Conservation (phyloP, 2,888 invertebrate genomes). For the Loripinus fragilis region DNA sequence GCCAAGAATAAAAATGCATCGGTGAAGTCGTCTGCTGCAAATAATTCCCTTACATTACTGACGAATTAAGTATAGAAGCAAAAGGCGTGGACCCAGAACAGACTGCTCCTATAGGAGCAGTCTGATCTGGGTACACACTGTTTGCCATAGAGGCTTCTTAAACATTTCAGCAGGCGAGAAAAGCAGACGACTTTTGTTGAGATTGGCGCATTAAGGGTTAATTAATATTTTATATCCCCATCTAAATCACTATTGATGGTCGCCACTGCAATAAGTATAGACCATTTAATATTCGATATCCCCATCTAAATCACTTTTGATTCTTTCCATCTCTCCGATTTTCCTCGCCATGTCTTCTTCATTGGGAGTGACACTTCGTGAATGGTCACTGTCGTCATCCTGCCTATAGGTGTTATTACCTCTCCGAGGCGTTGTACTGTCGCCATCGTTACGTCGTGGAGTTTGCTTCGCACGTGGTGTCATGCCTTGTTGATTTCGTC, state of each 20-base stretch:
- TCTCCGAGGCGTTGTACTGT: slow-evolving; percentile 14
- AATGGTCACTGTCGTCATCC: slow-evolving; percentile 22
- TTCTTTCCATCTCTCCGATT: slow-evolving; percentile 39
- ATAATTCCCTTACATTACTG: too few relatives aligned
- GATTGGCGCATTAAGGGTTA: too few relatives aligned
- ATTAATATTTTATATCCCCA: slow-evolving; percentile 43
- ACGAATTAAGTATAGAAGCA: too few relatives aligned
- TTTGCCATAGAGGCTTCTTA: too few relatives aligned
- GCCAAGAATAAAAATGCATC: too few relatives aligned
- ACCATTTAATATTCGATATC: slow-evolving; percentile 43
- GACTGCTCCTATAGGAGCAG: too few relatives aligned
- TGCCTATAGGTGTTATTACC: neutral
- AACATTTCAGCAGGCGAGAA: too few relatives aligned
- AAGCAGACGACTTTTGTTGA: too few relatives aligned
- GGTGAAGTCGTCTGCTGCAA: too few relatives aligned
- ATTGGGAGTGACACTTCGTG: slow-evolving; percentile 24
- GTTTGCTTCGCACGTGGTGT: neutral
- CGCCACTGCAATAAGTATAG: too few relatives aligned
- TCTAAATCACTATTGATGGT: slow-evolving; percentile 24
- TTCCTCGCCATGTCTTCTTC: slow-evolving; percentile 38
- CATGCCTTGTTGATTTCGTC: neutral
- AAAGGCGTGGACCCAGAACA: too few relatives aligned
- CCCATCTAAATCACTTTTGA: slow-evolving; percentile 30
- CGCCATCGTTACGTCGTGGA: slow-evolving; percentile 12
- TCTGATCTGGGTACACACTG: too few relatives aligned